Evolutionary conservation across 2,113 vertebrate species (phyloP), one percentile per base, ranked within the genome.

Genomic region (Scortum barcoo): DNA sequence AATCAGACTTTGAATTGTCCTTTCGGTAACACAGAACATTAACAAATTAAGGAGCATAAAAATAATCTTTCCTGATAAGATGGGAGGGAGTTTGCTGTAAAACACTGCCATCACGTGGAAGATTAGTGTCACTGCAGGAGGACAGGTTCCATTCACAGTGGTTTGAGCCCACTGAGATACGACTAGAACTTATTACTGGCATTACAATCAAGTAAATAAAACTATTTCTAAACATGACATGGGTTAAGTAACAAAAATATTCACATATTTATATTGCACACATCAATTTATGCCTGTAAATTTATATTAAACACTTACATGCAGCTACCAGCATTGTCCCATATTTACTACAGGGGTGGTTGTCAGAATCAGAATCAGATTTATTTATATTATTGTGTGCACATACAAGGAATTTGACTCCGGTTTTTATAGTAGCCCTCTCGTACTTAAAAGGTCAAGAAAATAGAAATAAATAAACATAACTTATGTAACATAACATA

Each of bases 41-140:
- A n/a, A n/a, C n/a, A n/a, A n/a, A n/a, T 11, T 33, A 7, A 44
- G 28, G 24, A 20, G 2, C 1, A 13, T 26, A 28, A 22, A 1
- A 3, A 36, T 10, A 2, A 8, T 65, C 5, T 65, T 17, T 2
- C 1, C 4, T 22, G 53, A 3, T 13, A 30, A 12, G 13, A 12
- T 76, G 44, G 10, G 13, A 26, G 26, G 1, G 14, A 8, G 30
- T 78, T 79, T 77, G 28, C 60, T 72, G 22, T 82, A 46, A 54
- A 85, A 90, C 70, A 73, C 58, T 66, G 70, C 80, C 92, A 61
- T 62, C 81, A 4, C 17, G 86, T 93, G 93, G 90, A 57, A 0
- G 2, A 0, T 0, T 7, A 3, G 1, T 26, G 61, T 53, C 72
- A 87, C 51, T 90, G 61, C 91, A 83, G 40, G 42, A 20, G 20